These are phyloP conservation scores for Misgurnus anguillicaudatus DNA, from an alignment of 2,113 vertebrate species.

Conservation along the genomic window DNA sequence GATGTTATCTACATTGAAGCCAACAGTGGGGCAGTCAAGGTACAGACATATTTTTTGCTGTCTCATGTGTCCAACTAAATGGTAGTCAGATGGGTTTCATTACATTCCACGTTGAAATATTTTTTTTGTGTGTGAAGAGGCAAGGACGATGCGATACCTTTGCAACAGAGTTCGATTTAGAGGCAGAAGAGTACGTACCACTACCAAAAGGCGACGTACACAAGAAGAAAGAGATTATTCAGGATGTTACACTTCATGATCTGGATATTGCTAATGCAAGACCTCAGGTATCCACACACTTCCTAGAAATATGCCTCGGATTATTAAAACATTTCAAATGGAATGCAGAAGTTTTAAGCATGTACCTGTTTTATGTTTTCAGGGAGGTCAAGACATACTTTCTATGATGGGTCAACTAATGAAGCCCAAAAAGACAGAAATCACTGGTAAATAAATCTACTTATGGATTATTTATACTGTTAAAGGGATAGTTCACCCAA, in stretches of 20 bases:
- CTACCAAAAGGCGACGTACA: conserved; percentile 98
- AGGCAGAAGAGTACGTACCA: conserved; percentile 97
- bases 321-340: not conserved
- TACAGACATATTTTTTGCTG: conserved; percentile 61
- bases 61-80: not conserved
- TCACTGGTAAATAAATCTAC: conserved; percentile 80
- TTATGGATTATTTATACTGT: not conserved
- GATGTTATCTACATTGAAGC: conserved; percentile 99
- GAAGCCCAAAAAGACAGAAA: conserved; percentile 99
- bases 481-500: too few species aligned
- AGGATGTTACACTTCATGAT: conserved; percentile 97
- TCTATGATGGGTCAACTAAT: conserved; percentile 99
- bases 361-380: conserved; percentile 16
- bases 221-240: conserved; percentile 99
- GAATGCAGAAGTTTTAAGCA: not conserved
- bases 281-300: conserved; percentile 82
- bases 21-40: conserved; percentile 98
- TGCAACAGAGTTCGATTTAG: conserved; percentile 97
- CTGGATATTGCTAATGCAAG: conserved; percentile 94
- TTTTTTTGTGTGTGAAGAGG: conserved; percentile 78
- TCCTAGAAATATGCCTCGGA: not conserved
- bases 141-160: conserved; percentile 98
- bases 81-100: too few species aligned
- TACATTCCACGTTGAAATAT: too few species aligned
- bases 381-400: conserved; percentile 98